Conservation (phyloP, 2,888 invertebrate species). For the Pyrochroa serraticornis region DNA sequence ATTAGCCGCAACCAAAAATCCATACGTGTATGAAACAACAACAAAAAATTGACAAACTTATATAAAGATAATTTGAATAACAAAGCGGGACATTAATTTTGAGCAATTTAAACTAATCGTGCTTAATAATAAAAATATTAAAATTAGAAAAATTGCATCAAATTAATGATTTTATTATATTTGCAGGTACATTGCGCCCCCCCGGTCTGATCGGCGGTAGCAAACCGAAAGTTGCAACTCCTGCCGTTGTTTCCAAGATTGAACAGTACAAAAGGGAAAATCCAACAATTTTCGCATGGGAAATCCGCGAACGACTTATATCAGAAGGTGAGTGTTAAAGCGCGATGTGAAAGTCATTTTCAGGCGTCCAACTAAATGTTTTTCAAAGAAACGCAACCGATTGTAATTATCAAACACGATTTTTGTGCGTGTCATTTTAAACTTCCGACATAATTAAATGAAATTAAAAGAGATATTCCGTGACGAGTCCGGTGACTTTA, state of each 20-base stretch:
- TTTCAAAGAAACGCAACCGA: slow-evolving; percentile 25
- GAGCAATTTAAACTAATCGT: no score
- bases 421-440: slow-evolving; percentile 43
- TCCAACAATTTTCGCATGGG: slow-evolving; percentile 99
- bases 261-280: slow-evolving; percentile 98
- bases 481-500: slow-evolving; percentile 34
- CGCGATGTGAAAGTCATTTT: not conserved
- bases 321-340: slow-evolving; percentile 80
- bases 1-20: no score
- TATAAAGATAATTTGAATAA: no score
- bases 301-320: slow-evolving; percentile 94
- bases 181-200: slow-evolving; percentile 84
- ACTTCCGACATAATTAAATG: slow-evolving; percentile 37
- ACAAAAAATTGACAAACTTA: no score
- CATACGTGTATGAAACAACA: no score
- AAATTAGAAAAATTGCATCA: no score
- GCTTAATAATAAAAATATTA: no score
- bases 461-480: slow-evolving; percentile 43
- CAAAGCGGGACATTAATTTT: no score
- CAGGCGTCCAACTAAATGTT: slow-evolving; percentile 14
- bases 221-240: slow-evolving; percentile 97
- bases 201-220: slow-evolving; percentile 93
- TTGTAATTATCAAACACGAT: slow-evolving; percentile 29
- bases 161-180: slow-evolving; percentile 17
- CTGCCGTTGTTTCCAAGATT: slow-evolving; percentile 95